Conservation (phyloP, 1,140 invertebrate genomes). For the Drosophila ananassae region DNA sequence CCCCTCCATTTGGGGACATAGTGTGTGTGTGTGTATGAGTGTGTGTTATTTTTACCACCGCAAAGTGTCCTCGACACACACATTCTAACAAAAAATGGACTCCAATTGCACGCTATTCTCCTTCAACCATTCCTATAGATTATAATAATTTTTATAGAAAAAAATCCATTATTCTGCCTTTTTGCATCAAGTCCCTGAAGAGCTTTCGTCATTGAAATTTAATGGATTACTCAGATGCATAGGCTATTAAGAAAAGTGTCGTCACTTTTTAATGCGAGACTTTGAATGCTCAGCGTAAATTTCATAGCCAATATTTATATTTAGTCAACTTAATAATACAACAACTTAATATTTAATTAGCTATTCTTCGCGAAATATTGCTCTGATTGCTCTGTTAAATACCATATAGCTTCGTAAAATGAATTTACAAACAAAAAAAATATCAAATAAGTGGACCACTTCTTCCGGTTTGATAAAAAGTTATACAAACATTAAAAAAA, state of each 20-base stretch:
- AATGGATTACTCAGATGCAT: conserved; percentile 33
- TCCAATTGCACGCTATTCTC: conserved; percentile 17
- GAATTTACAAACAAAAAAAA: not conserved
- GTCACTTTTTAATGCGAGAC: not conserved
- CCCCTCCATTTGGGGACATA: not conserved
- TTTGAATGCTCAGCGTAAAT: not conserved
- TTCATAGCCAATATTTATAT: not conserved
- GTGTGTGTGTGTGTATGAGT: conserved; percentile 2
- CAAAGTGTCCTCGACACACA: conserved; percentile 62
- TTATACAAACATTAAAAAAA: not conserved
- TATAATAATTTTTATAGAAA: not conserved
- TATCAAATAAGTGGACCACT: not conserved
- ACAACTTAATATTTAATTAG: conserved; percentile 27
- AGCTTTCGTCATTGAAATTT: conserved; percentile 29
- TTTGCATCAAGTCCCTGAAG: not conserved
- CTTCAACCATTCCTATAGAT: conserved; percentile 10
- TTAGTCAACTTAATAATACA: not conserved
- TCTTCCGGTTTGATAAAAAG: not conserved
- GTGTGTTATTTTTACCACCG: conserved; percentile 59
- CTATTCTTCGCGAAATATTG: conserved; percentile 13
- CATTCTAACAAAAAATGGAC: conserved; percentile 12
- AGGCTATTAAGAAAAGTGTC: conserved; percentile 1
- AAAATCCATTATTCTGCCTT: conserved; percentile 19
- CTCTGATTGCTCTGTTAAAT: not conserved
- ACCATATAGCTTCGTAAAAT: conserved; percentile 4